Conservation (phyloP, 2,113 vertebrate genomes). For the Arvicanthis niloticus region DNA sequence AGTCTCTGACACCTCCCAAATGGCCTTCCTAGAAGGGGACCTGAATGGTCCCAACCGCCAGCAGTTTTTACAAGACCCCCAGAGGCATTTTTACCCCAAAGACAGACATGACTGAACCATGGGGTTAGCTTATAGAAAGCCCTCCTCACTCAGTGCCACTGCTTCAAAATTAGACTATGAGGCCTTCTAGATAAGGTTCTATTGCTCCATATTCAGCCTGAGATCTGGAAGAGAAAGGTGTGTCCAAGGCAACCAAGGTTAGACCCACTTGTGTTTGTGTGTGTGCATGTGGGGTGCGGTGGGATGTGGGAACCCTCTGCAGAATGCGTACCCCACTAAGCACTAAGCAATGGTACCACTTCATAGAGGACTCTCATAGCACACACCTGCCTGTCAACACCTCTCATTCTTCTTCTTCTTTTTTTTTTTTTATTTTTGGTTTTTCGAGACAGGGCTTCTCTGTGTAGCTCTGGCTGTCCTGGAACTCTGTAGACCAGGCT, state of each 20-base stretch:
- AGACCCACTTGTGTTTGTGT: not conserved
- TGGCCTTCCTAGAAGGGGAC: too few relatives aligned
- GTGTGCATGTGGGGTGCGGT: not conserved
- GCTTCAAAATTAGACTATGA: not conserved
- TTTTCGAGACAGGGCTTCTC: too few relatives aligned
- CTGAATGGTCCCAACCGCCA: too few relatives aligned
- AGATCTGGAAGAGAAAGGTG: not conserved
- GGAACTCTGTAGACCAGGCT: too few relatives aligned
- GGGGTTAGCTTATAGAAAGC: not conserved
- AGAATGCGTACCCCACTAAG: too few relatives aligned
- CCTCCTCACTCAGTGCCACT: not conserved
- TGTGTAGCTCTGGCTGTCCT: too few relatives aligned
- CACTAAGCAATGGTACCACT: not conserved
- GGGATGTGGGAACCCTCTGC: not conserved
- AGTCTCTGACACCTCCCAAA: not conserved
- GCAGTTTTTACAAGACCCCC: not conserved
- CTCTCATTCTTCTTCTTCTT: not conserved
- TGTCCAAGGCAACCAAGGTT: not conserved
- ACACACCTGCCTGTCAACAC: too few relatives aligned
- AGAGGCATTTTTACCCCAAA: not conserved
- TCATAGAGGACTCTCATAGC: not conserved
- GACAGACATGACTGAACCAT: accelerated
- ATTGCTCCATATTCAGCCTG: not conserved
- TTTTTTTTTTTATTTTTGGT: too few relatives aligned
- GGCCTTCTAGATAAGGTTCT: not conserved